Evolutionary conservation across 2,797 vertebrate species (phyloP).

Genomic region (Telmatherina bonti): DNA sequence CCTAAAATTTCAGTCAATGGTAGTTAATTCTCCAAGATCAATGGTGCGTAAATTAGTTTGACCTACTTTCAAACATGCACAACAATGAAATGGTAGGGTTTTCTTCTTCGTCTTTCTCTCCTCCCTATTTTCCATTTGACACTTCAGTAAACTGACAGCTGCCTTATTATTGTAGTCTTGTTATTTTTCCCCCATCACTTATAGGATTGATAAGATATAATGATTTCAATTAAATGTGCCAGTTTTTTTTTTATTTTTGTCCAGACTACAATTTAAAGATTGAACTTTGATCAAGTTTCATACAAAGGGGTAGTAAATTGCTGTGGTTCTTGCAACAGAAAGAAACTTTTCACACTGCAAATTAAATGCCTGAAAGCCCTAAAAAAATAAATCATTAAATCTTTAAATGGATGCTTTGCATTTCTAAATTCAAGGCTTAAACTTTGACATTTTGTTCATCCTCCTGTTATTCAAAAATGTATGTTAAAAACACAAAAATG

Average conservation of each 20-base stretch:
- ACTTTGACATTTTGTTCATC: too few species aligned
- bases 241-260: too few species aligned
- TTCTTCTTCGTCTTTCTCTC: constrained; percentile 1
- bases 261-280: not conserved
- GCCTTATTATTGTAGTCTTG: constrained; percentile 10
- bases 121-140: constrained; percentile 16
- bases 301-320: not conserved
- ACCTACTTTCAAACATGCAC: constrained; percentile 70
- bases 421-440: too few species aligned
- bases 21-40: constrained; percentile 70
- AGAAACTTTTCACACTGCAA: too few species aligned
- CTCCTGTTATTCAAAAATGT: not conserved
- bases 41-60: constrained; percentile 74
- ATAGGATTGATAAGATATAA: constrained; percentile 4
- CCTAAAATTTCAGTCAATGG: constrained; percentile 60
- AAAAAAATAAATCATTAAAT: too few species aligned
- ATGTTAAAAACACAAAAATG: constrained; percentile 2
- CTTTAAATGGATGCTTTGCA: too few species aligned
- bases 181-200: constrained; percentile 1
- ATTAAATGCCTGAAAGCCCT: too few species aligned
- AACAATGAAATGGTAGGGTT: constrained; percentile 28
- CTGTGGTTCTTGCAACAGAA: constrained; percentile 6
- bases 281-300: not conserved
- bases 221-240: not conserved
- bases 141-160: constrained; percentile 18